These are phyloP conservation scores for Dermochelys coriacea DNA, from an alignment of 2,797 vertebrate genomes.

Conservation along the genomic window DNA sequence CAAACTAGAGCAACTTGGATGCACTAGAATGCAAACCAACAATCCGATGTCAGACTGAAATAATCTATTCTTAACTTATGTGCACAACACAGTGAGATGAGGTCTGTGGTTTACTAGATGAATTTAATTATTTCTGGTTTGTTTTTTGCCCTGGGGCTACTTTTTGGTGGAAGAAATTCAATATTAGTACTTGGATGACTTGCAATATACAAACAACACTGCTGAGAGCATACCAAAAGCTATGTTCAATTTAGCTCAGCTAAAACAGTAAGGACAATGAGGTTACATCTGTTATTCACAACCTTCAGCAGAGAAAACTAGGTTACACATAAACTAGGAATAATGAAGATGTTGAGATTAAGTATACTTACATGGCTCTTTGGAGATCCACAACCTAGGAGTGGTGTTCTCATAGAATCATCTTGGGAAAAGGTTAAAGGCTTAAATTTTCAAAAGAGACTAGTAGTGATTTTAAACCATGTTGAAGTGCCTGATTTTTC, in stretches of 20 bases:
- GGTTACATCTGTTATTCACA: conserved; percentile 74
- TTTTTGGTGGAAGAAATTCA: conserved; percentile 76
- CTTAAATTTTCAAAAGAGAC: neutral
- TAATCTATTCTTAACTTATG: conserved; percentile 48
- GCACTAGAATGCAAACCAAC: neutral
- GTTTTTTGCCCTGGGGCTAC: conserved; percentile 58
- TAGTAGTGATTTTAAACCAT: neutral
- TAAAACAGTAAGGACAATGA: conserved; percentile 74
- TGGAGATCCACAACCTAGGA: neutral
- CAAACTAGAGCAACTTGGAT: conserved; percentile 34
- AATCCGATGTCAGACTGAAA: neutral
- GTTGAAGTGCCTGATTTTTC: neutral
- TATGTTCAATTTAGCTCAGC: conserved; percentile 73
- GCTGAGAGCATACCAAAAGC: conserved; percentile 63
- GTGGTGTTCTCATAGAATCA: neutral
- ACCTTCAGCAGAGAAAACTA: conserved; percentile 65
- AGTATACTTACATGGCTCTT: neutral
- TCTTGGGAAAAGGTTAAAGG: neutral
- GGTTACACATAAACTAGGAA: conserved; percentile 44
- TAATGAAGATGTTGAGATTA: neutral
- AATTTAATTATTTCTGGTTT: conserved; percentile 75
- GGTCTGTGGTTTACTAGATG: conserved; percentile 60
- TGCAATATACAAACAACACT: conserved; percentile 60
- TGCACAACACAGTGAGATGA: conserved; percentile 50
- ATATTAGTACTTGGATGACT: conserved; percentile 75